These are phyloP conservation scores for Anoplophora glabripennis DNA, from an alignment of 1,140 invertebrate genomes.

Conservation along the genomic window DNA sequence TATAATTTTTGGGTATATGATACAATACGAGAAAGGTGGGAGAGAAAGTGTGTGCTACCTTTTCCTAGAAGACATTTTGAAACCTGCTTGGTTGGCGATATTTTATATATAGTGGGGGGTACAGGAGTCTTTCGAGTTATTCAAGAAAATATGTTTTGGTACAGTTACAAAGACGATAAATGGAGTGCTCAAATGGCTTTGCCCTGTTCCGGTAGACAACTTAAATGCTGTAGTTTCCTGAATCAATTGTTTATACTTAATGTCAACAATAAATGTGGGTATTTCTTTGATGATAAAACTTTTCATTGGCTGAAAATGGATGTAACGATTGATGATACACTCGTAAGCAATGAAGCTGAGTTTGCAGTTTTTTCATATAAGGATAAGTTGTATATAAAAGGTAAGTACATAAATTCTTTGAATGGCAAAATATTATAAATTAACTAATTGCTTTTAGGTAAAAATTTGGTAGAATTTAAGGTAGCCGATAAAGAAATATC, in stretches of 20 bases:
- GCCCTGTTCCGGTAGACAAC: conserved; percentile 15
- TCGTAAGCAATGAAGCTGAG: conserved; percentile 12
- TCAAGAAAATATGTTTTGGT: conserved; percentile 39
- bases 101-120: conserved; percentile 40
- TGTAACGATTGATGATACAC: conserved; percentile 20
- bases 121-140: conserved; percentile 38
- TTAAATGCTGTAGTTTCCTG: conserved; percentile 37
- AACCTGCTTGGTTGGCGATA: conserved; percentile 30
- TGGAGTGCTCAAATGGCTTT: conserved; percentile 1
- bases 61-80: conserved; percentile 39
- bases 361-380: conserved; percentile 32
- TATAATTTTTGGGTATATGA: conserved; percentile 38
- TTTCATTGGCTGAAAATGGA: conserved; percentile 9
- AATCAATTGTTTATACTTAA: conserved; percentile 33
- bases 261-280: conserved; percentile 29
- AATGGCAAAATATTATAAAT: too few species aligned
- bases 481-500: conserved; percentile 15
- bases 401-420: too few species aligned
- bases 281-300: conserved; percentile 23
- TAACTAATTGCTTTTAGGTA: too few species aligned
- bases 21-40: conserved; percentile 35
- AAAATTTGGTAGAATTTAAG: conserved; percentile 30
- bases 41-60: conserved; percentile 32
- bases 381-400: conserved; percentile 38
- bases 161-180: conserved; percentile 32